Conservation (phyloP, 2,797 vertebrate species). For the Rhabdomys pumilio region DNA sequence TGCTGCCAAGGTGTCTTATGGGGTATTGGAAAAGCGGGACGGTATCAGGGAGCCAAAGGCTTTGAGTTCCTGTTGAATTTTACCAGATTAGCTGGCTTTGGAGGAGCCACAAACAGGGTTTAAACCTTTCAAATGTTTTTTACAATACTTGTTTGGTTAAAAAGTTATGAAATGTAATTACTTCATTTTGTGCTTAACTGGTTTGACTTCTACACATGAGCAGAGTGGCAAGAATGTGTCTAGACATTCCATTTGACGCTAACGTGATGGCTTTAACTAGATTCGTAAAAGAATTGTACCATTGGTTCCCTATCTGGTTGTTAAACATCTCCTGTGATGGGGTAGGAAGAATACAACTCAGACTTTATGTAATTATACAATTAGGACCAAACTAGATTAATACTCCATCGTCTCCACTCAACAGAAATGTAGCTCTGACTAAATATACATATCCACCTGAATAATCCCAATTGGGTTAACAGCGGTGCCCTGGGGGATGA, state of each 20-base stretch:
- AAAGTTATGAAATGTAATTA: constrained; percentile 67
- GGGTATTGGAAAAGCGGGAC: neutral
- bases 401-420: neutral
- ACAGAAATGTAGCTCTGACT: neutral
- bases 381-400: constrained; percentile 6
- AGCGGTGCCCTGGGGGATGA: neutral
- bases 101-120: constrained; percentile 41
- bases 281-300: constrained; percentile 20
- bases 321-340: neutral
- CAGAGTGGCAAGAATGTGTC: neutral
- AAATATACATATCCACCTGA: neutral
- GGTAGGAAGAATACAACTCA: constrained; percentile 12
- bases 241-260: constrained; percentile 5
- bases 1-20: neutral
- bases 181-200: constrained; percentile 8
- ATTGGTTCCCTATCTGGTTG: neutral
- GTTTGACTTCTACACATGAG: constrained; percentile 41
- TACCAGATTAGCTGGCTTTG: constrained; percentile 60
- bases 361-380: constrained; percentile 51
- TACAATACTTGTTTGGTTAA: constrained; percentile 63
- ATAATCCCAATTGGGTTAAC: constrained; percentile 3
- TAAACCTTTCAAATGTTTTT: constrained; percentile 61
- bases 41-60: neutral
- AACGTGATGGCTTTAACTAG: constrained; percentile 37
- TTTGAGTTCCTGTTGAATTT: constrained; percentile 49